A percentile compares a stretch with the other conserved stretches of the same genome.
Conservation (phyloP, 30 jellyfish, hydroid and myxozoan species). For the Aurelia coerulea region DNA sequence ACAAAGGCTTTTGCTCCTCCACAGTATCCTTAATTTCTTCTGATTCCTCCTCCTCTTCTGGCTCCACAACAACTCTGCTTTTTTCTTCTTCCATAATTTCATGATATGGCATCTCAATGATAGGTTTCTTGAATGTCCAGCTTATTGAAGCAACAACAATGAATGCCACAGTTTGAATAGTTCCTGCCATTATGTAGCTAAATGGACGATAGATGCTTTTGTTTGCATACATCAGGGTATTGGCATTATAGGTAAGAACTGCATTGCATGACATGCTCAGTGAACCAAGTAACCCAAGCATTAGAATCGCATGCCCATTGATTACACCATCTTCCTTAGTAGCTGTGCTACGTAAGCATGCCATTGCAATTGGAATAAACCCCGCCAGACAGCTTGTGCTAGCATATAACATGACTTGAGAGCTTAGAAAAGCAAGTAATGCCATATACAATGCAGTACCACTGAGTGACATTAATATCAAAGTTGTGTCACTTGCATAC, state of each 20-base stretch:
- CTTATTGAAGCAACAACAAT: slow-evolving; percentile 61
- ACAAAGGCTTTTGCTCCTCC: too few species aligned
- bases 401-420: slow-evolving; percentile 18
- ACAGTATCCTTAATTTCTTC: neutral
- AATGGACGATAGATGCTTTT: slow-evolving; percentile 38
- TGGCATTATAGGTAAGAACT: slow-evolving; percentile 19
- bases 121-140: slow-evolving; percentile 38
- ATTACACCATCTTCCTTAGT: slow-evolving; percentile 29
- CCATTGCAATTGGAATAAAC: slow-evolving; percentile 41
- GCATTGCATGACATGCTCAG: slow-evolving; percentile 27
- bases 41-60: neutral
- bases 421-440: slow-evolving; percentile 25
- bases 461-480: slow-evolving; percentile 46
- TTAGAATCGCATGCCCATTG: slow-evolving; percentile 3
- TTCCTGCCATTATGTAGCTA: slow-evolving; percentile 18
- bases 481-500: slow-evolving; percentile 50
- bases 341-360: slow-evolving; percentile 39
- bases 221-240: slow-evolving; percentile 12
- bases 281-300: slow-evolving; percentile 30
- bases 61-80: neutral
- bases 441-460: slow-evolving; percentile 65
- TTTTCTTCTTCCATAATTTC: neutral
- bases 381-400: slow-evolving; percentile 40
- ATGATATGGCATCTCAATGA: slow-evolving; percentile 31
- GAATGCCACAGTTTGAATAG: slow-evolving; percentile 43